phyloP scores from a whole-genome alignment of 2,888 invertebrate genomes.

The Scotopteryx bipunctaria region DNA sequence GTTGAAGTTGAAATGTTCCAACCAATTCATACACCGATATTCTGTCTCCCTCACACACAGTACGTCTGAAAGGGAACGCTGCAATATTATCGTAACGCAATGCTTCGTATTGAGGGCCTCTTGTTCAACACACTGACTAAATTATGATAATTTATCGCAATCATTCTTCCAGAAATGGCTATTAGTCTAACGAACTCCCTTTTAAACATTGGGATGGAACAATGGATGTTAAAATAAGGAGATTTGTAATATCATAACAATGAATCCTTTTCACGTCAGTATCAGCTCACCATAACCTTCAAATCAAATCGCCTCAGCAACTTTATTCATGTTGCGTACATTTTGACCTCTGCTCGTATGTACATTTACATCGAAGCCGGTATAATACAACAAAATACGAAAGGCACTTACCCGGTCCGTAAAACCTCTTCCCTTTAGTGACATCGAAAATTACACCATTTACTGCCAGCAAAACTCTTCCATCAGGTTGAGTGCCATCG shows the following conservation, averaged over 20 bases:
- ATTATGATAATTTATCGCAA: slow-evolving; percentile 23
- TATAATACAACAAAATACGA: slow-evolving; percentile 32
- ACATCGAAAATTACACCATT: slow-evolving; percentile 98
- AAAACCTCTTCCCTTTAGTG: slow-evolving; percentile 94
- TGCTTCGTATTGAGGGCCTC: slow-evolving; percentile 25
- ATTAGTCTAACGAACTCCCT: slow-evolving; percentile 11
- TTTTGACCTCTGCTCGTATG: slow-evolving; percentile 35
- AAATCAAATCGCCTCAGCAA: slow-evolving; percentile 16
- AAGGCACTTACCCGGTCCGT: slow-evolving; percentile 92
- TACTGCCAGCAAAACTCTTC: slow-evolving; percentile 94
- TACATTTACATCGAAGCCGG: slow-evolving; percentile 29
- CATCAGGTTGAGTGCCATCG: slow-evolving; percentile 92
- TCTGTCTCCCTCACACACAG: slow-evolving; percentile 19
- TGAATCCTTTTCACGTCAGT: no score
- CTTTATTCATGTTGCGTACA: slow-evolving; percentile 18
- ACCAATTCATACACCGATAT: slow-evolving; percentile 11
- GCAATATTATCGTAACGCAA: slow-evolving; percentile 14
- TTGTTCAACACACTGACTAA: slow-evolving; percentile 21
- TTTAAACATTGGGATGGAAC: slow-evolving; percentile 1
- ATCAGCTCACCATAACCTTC: slow-evolving; percentile 15
- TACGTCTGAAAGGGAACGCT: slow-evolving; percentile 24
- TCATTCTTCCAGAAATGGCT: slow-evolving; percentile 24
- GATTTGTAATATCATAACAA: no score
- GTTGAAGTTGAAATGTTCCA: slow-evolving; percentile 33
- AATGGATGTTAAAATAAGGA: neutral